These are phyloP conservation scores for Pammene aurita DNA, from an alignment of 2,888 invertebrate genomes.

Conservation along the genomic window DNA sequence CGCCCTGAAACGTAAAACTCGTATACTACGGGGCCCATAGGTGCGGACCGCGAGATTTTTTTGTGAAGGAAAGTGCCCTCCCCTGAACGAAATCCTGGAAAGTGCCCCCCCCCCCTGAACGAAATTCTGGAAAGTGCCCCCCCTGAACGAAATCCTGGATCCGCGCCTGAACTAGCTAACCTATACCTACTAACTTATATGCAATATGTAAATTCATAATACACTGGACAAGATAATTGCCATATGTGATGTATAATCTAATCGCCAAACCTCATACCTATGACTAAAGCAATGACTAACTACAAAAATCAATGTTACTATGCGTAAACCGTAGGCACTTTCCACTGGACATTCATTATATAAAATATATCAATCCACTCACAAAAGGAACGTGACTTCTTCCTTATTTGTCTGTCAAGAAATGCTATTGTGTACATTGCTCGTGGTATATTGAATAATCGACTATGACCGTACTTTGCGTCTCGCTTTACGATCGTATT, in stretches of 20 bases:
- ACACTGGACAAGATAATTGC: background rate
- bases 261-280: conserved; percentile 29
- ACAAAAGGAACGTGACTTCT: conserved; percentile 47
- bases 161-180: no score
- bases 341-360: conserved; percentile 35
- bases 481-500: conserved; percentile 5
- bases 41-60: no score
- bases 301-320: conserved; percentile 35
- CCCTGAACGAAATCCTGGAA: no score
- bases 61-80: no score
- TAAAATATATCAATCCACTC: conserved; percentile 33
- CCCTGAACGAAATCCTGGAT: no score
- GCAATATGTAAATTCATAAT: background rate
- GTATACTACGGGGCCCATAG: no score
- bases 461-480: conserved; percentile 20
- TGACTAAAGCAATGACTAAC: conserved; percentile 12
- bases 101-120: no score
- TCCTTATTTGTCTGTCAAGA: conserved; percentile 51
- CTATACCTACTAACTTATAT: no score
- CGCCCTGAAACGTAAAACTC: no score
- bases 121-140: no score
- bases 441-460: conserved; percentile 16
- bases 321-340: conserved; percentile 39
- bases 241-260: conserved; percentile 12
- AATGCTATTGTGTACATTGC: conserved; percentile 22